Evolutionary conservation across 2,113 vertebrate species (phyloP).

Genomic region (Pseudorasbora parva): DNA sequence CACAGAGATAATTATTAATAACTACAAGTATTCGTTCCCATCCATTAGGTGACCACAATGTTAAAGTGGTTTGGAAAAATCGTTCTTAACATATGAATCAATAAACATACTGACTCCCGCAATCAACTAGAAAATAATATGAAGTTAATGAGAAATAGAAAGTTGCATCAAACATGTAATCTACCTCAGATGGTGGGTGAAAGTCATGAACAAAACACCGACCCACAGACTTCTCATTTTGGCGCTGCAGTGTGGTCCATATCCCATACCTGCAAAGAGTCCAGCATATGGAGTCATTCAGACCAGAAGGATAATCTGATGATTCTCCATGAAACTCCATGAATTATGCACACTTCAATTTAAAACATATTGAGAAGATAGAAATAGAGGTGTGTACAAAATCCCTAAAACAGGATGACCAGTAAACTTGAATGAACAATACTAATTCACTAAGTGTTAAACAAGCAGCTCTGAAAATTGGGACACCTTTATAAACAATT

Average conservation of each 20-base stretch:
- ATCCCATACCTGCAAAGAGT: conserved; percentile 87
- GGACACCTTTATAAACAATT: neutral
- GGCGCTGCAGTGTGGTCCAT: conserved; percentile 86
- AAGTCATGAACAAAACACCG: conserved; percentile 82
- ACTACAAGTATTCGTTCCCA: neutral
- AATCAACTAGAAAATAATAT: neutral
- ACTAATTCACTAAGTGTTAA: neutral
- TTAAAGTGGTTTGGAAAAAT: neutral
- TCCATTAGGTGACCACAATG: neutral
- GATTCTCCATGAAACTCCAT: neutral
- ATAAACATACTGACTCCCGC: neutral
- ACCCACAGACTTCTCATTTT: conserved; percentile 87
- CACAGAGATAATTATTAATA: conserved; percentile 43
- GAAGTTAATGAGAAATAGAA: neutral
- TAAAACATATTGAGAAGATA: neutral
- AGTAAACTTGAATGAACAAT: neutral
- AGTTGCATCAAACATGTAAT: conserved; percentile 58
- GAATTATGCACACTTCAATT: neutral
- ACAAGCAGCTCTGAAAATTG: neutral
- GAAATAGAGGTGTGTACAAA: neutral
- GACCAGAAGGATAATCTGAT: neutral
- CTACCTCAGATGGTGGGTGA: conserved; percentile 89
- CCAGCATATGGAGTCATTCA: conserved; percentile 46
- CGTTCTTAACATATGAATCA: neutral
- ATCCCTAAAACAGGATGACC: neutral